A percentile compares a stretch with the other conserved stretches of the same genome.
Evolutionary conservation across 2,113 vertebrate species (phyloP).

Genomic region (Lampris incognitus): DNA sequence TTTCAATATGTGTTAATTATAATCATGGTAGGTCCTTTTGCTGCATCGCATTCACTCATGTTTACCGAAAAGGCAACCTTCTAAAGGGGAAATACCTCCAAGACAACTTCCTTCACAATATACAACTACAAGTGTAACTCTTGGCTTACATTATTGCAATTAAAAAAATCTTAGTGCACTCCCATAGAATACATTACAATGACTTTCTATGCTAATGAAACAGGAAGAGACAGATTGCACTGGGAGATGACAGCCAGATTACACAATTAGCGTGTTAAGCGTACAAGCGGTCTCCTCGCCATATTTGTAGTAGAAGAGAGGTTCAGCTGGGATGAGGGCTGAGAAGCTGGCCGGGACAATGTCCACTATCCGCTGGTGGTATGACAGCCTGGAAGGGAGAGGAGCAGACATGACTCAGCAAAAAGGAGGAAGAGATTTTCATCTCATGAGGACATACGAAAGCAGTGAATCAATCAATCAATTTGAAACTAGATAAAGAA

Average conservation of each 20-base stretch:
- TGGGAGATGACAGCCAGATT: no score
- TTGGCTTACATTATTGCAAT: no score
- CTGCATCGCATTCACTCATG: no score
- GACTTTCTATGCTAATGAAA: not conserved
- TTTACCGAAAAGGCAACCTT: no score
- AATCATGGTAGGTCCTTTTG: no score
- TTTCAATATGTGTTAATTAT: no score
- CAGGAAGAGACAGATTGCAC: not conserved
- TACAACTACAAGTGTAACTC: no score
- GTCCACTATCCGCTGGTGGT: conserved; percentile 96
- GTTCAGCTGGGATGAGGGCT: conserved; percentile 90
- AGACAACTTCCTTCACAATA: no score
- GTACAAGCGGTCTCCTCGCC: conserved; percentile 91
- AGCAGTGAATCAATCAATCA: no score
- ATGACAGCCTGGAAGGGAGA: conserved; percentile 88
- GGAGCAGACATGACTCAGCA: not conserved
- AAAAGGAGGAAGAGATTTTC: not conserved
- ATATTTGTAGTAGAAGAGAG: conserved; percentile 91
- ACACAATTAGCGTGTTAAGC: conserved; percentile 46
- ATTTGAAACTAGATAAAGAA: no score
- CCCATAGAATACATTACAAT: not conserved
- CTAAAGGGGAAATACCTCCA: no score
- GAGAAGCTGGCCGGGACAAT: conserved; percentile 94
- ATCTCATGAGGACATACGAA: not conserved
- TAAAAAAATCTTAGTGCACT: not conserved